phyloP scores from a whole-genome alignment of 2,888 invertebrate species.

The Troides helena region DNA sequence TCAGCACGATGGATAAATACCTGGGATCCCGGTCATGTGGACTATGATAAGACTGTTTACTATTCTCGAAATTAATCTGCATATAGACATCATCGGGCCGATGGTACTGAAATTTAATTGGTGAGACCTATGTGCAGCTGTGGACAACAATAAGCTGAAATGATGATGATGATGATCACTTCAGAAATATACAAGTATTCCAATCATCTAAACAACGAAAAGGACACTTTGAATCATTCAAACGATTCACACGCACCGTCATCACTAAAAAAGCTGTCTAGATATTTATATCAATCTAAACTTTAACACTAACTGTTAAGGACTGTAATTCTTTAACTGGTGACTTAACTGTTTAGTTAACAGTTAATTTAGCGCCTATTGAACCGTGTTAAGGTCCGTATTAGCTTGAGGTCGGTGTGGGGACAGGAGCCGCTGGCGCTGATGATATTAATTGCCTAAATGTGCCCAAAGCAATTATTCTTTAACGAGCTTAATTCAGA shows the following conservation, averaged over 20 bases:
- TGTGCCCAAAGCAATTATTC: constrained; percentile 44
- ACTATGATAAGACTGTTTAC: no score
- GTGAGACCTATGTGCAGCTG: no score
- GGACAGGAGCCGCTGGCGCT: constrained; percentile 20
- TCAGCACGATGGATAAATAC: no score
- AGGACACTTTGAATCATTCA: constrained; percentile 4
- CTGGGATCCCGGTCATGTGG: no score
- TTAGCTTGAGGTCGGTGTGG: constrained; percentile 32
- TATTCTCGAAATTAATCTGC: no score
- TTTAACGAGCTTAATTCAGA: constrained; percentile 40
- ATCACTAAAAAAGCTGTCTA: constrained; percentile 28
- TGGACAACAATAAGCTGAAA: no score
- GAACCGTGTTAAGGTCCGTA: constrained; percentile 2
- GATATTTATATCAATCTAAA: constrained; percentile 8
- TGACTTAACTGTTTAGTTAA: constrained; percentile 26
- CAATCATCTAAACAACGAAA: constrained; percentile 1
- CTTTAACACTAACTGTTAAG: constrained; percentile 23
- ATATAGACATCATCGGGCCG: no score
- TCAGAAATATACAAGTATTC: no score
- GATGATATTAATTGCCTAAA: constrained; percentile 44
- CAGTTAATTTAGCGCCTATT: constrained; percentile 4
- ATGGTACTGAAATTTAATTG: no score
- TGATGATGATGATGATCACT: no score
- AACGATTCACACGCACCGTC: constrained; percentile 32
- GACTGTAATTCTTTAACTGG: constrained; percentile 21